Evolutionary conservation across 2,797 vertebrate species (phyloP), one percentile per base, ranked within the genome.

Genomic region (Cuniculus paca): DNA sequence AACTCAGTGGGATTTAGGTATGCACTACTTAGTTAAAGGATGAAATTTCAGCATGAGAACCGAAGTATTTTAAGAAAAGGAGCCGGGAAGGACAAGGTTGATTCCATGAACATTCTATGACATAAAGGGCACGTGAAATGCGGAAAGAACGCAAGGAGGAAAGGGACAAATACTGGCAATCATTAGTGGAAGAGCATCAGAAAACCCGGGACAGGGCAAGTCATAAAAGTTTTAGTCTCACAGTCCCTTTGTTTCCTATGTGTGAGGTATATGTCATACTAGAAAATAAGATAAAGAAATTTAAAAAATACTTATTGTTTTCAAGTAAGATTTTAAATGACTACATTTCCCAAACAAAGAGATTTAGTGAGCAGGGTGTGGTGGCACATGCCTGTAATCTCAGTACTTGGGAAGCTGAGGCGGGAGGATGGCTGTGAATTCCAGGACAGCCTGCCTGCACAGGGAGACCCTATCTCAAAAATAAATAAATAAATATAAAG

Each of bases 201-300:
- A 83, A 28, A 91, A 83, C 61, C 77, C 80, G 63, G 60, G 12
- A 22, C 1, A 84, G 52, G 74, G 56, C 5, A 88, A 28, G 65
- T 87, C 31, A 70, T 61, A 48, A 52, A 22, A 54, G 26, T 75
- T 93, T 86, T 75, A 16, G 54, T 42, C 7, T 85, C 42, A 10
- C 48, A 16, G 48, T 34, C 17, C n/a, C 42, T 85, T 63, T 80
- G 10, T 68, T 96, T 92, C 83, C 26, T 16, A 65, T 58, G 79
- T 48, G 31, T 94, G 79, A 45, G 4, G 42, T 90, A 58, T 36
- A 83, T 89, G 72, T 13, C 70, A 87, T n/a, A 56, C 34, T 6
- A 74, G 36, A 94, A 90, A 90, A 91, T 56, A 83, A 58, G 85
- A 83, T 45, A 54, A 50, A 93, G 50, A 89, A 90, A 45, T n/a